Conservation (phyloP, 2,888 invertebrate species). For the Petrolisthes manimaculis region DNA sequence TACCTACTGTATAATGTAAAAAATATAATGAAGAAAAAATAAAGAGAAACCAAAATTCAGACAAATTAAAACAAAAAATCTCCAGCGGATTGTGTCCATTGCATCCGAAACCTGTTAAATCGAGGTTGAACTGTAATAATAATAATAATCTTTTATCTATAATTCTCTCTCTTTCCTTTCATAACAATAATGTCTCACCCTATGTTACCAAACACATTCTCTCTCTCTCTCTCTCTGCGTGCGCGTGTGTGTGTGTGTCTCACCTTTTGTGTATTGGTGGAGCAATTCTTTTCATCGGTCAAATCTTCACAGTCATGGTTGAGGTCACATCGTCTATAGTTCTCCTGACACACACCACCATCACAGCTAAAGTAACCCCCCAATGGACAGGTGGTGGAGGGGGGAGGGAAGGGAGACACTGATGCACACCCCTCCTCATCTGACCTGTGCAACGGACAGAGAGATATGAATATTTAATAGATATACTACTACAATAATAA, state of each 20-base stretch:
- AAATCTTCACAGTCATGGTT: slow-evolving; percentile 81
- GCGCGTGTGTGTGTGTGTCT: slow-evolving; percentile 5
- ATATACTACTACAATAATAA: neutral
- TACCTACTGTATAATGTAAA: too few relatives aligned
- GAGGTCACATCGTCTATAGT: slow-evolving; percentile 78
- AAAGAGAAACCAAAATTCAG: too few relatives aligned
- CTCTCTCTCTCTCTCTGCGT: too few relatives aligned
- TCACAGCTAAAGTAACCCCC: slow-evolving; percentile 77
- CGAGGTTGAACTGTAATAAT: too few relatives aligned
- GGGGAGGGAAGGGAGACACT: neutral
- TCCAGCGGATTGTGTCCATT: too few relatives aligned
- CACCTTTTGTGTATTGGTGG: slow-evolving; percentile 69
- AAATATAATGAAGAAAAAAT: too few relatives aligned
- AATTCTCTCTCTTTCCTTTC: too few relatives aligned
- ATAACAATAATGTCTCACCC: too few relatives aligned
- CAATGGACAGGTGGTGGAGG: slow-evolving; percentile 38
- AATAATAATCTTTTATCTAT: too few relatives aligned
- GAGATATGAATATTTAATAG: neutral
- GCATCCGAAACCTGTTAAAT: too few relatives aligned
- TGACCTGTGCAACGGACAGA: slow-evolving; percentile 13
- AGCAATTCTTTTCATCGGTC: slow-evolving; percentile 79
- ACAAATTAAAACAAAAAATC: too few relatives aligned
- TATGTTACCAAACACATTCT: too few relatives aligned
- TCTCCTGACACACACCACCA: slow-evolving; percentile 75
- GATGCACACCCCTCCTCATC: slow-evolving; percentile 71